Evolutionary conservation across 2,113 vertebrate genomes (phyloP).

Genomic region (Manacus vitellinus): DNA sequence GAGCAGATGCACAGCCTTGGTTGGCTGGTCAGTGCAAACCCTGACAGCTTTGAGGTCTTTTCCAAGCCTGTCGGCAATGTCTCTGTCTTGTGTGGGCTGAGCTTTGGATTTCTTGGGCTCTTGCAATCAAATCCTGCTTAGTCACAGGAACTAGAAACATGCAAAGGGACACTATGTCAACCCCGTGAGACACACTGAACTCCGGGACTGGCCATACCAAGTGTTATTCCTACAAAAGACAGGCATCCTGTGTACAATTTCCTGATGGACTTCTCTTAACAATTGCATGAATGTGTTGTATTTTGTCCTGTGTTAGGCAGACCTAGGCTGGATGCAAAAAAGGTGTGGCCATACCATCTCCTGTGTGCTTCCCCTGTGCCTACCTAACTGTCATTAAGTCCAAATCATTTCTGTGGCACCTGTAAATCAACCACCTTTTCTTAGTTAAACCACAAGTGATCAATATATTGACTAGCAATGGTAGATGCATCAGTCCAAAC

Average conservation of each 20-base stretch:
- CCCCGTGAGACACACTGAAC: background rate
- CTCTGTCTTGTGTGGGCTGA: background rate
- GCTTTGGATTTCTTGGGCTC: background rate
- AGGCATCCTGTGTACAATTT: background rate
- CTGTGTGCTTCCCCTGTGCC: background rate
- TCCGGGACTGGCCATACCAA: background rate
- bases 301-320: background rate
- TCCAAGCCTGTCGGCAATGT: background rate
- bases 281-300: background rate
- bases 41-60: background rate
- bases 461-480: background rate
- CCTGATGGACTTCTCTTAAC: background rate
- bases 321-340: background rate
- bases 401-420: background rate
- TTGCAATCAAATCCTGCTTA: background rate
- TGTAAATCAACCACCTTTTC: background rate
- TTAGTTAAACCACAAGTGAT: background rate
- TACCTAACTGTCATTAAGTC: background rate
- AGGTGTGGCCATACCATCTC: background rate
- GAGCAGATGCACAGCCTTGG: background rate
- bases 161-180: background rate
- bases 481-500: background rate
- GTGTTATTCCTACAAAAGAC: background rate
- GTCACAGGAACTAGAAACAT: background rate
- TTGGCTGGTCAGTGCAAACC: background rate